Percentiles rank a stretch among this genome's conserved stretches.
Conservation (phyloP, 2,888 invertebrate species). For the Dicycla oo region DNA sequence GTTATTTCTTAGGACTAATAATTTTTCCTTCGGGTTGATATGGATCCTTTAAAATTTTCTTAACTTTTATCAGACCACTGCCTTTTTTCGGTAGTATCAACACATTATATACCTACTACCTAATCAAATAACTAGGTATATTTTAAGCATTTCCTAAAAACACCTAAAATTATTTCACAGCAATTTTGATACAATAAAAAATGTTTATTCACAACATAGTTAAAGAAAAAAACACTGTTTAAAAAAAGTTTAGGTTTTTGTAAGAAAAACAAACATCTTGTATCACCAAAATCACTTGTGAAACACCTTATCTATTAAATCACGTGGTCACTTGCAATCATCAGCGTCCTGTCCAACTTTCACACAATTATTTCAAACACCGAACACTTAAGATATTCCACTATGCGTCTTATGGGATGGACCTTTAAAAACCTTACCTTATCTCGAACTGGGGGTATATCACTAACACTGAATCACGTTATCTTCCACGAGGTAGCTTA, state of each 20-base stretch:
- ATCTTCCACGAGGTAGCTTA: slow-evolving; percentile 81
- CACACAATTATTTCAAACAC: slow-evolving; percentile 67
- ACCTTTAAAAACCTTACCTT: slow-evolving; percentile 81
- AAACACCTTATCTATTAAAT: slow-evolving; percentile 63
- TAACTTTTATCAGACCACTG: neutral
- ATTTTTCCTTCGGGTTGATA: neutral
- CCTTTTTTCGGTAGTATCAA: neutral
- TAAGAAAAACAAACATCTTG: slow-evolving; percentile 55
- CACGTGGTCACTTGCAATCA: slow-evolving; percentile 67
- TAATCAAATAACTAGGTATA: neutral
- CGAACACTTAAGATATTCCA: slow-evolving; percentile 70
- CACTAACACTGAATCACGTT: slow-evolving; percentile 83
- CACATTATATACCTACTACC: neutral
- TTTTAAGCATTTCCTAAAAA: neutral
- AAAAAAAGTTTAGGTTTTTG: slow-evolving; percentile 11
- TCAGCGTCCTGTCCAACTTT: slow-evolving; percentile 66
- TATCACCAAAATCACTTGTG: slow-evolving; percentile 71
- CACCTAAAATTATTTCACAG: slow-evolving; percentile 37
- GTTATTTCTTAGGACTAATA: neutral
- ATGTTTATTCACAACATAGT: slow-evolving; percentile 34
- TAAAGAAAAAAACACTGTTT: neutral
- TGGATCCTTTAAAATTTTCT: neutral
- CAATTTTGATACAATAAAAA: slow-evolving; percentile 50
- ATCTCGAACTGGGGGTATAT: slow-evolving; percentile 77
- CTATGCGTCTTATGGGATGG: slow-evolving; percentile 61